Conservation (phyloP, 2,797 vertebrate species). For the Oceanodroma leucorhoa region DNA sequence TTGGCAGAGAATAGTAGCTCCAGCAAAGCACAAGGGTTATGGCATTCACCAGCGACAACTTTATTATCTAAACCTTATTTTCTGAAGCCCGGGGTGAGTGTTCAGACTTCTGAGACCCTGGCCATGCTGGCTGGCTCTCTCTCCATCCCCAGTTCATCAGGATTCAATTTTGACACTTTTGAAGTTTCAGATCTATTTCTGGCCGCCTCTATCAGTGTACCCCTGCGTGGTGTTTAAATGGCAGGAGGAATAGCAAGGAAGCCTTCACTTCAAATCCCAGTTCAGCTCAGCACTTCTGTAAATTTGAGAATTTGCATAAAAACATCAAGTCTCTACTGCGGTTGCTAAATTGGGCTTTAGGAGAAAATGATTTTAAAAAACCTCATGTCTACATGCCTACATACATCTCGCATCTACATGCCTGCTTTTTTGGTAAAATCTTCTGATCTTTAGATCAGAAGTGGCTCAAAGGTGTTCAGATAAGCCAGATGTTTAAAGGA, state of each 20-base stretch:
- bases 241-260: slow-evolving; percentile 16
- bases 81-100: background rate
- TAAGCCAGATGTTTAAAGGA: background rate
- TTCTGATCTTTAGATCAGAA: background rate
- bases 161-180: background rate
- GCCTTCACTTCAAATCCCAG: background rate
- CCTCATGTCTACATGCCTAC: background rate
- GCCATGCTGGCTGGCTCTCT: background rate
- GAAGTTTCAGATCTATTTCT: slow-evolving; percentile 34
- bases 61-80: background rate
- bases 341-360: slow-evolving; percentile 20
- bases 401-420: background rate
- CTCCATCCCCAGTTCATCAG: background rate
- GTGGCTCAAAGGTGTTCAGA: background rate
- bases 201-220: background rate
- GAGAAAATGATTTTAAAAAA: background rate
- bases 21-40: background rate
- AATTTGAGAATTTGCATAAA: slow-evolving; percentile 43
- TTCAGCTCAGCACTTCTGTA: slow-evolving; percentile 24
- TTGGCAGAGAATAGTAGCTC: background rate
- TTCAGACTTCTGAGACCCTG: background rate
- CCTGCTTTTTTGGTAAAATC: background rate
- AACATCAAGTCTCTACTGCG: background rate
- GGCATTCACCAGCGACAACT: background rate
- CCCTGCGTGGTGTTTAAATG: background rate